Conservation (phyloP, 30 jellyfish, hydroid and myxozoan species). For the Clytia hemisphaerica region DNA sequence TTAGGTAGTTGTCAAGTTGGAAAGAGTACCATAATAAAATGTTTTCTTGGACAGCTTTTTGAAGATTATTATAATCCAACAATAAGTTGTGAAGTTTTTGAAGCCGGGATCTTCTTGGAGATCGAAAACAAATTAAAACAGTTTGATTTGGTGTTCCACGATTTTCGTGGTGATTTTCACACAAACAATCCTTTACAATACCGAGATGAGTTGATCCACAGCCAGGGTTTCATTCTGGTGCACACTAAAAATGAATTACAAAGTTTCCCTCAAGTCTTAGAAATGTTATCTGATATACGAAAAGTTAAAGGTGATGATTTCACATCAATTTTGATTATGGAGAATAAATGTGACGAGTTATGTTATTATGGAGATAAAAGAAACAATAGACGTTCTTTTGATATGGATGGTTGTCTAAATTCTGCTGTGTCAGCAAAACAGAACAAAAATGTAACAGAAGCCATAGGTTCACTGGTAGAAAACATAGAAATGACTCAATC, state of each 20-base stretch:
- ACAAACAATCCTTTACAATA: background rate
- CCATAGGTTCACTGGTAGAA: too few species aligned
- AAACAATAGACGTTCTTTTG: too few species aligned
- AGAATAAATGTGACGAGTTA: slow-evolving; percentile 10
- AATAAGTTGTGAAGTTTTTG: slow-evolving; percentile 20
- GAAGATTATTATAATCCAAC: slow-evolving; percentile 7
- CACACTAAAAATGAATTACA: slow-evolving; percentile 2
- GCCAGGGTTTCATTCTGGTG: slow-evolving; percentile 17
- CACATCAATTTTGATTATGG: background rate
- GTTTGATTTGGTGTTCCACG: slow-evolving; percentile 12
- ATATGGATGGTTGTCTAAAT: too few species aligned
- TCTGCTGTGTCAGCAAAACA: too few species aligned
- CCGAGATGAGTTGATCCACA: background rate
- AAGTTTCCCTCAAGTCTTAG: slow-evolving; percentile 5
- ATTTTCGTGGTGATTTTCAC: slow-evolving; percentile 5
- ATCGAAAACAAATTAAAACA: slow-evolving; percentile 1
- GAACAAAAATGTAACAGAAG: too few species aligned
- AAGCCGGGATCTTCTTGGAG: slow-evolving; percentile 9
- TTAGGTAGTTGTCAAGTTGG: slow-evolving; percentile 29
- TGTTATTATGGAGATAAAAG: too few species aligned
- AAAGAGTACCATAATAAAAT: slow-evolving; percentile 11
- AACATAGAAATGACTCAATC: too few species aligned
- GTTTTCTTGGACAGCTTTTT: background rate
- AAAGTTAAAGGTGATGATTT: background rate
- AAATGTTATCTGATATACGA: slow-evolving; percentile 12